Evolutionary conservation across 2,113 vertebrate genomes (phyloP).

Genomic region (Rynchops niger): DNA sequence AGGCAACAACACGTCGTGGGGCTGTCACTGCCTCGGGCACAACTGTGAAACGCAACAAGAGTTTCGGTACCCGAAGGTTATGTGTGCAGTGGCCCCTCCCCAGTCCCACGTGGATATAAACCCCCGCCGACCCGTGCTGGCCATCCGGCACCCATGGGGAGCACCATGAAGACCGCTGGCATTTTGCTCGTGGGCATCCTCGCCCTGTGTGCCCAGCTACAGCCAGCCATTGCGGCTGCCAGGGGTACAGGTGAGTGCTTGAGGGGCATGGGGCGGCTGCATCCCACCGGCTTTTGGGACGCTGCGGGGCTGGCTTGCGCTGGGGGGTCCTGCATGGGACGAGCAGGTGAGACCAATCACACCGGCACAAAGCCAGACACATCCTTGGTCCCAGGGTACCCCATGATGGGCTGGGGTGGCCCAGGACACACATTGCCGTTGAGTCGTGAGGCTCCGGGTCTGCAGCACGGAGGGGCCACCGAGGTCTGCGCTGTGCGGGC

Average conservation of each 20-base stretch:
- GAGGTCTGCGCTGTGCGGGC: accelerated
- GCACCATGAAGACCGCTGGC: not conserved
- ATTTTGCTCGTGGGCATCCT: constrained; percentile 17
- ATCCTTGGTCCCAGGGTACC: not conserved
- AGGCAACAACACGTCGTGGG: not conserved
- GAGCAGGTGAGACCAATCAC: not conserved
- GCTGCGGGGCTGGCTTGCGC: not conserved
- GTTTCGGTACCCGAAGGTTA: not conserved
- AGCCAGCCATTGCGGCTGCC: accelerated
- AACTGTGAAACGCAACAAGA: not conserved
- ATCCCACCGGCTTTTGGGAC: not conserved
- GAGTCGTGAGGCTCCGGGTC: accelerated
- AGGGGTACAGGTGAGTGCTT: not conserved
- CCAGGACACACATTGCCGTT: not conserved
- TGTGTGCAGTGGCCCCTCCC: constrained; percentile 9
- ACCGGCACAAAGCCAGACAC: not conserved
- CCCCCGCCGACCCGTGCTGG: accelerated
- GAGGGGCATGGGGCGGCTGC: not conserved
- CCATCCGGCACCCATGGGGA: not conserved
- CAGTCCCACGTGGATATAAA: not conserved
- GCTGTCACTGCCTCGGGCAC: constrained; percentile 21
- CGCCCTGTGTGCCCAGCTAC: not conserved
- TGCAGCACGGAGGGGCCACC: accelerated
- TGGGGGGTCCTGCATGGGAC: accelerated
- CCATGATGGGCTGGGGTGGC: not conserved